Base-by-base conservation (phyloP, 2,113 vertebrate genomes). In the Vombatus ursinus region DNA sequence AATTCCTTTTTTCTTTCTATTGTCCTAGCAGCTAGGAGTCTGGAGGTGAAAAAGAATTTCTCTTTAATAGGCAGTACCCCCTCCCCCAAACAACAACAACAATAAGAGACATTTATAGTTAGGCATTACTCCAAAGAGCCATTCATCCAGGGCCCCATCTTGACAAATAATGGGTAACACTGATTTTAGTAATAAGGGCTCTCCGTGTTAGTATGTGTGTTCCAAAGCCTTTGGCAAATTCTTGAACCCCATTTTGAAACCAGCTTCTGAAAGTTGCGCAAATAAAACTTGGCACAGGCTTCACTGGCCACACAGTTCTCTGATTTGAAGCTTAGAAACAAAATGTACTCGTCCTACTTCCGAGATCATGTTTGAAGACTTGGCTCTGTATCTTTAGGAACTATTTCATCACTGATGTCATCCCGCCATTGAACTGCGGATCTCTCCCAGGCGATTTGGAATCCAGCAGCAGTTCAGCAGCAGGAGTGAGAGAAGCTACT, bases 271-370 rank as follows among this genome's bases (percentile, higher is more conserved):
- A 68, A 52, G 61, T 98, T 98, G 96, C 92, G 95, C 96, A 98
- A 98, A 96, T 97, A 89, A 93, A 84, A 50, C 90, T 97, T 98
- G 98, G 98, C 98, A 95, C 92, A 5, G 0, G 19, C 50, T 54
- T 54, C 37, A 0, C 94, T 94, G 97, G 96, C 96, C 97, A 96
- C 57, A 97, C 97, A 95, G 98, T 98, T 96, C 98, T 97, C 97
- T 93, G 97, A 96, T 96, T 96, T 96, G 97, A 96, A 96, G 90
- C 94, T 90, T 94, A 97, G 98, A 98, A 96, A 98, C 98, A 98
- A 97, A 98, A 98, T 97, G 98, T 98, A 97, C 98, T 98, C 96
- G 98, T 98, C 97, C 97, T 96, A 97, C 98, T 98, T 98, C 97
- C 94, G 97, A 97, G 96, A 95, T 94, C 54, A 48, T 95, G 97